Evolutionary conservation across 2,113 vertebrate species (phyloP).

Genomic region (Gila orcuttii): DNA sequence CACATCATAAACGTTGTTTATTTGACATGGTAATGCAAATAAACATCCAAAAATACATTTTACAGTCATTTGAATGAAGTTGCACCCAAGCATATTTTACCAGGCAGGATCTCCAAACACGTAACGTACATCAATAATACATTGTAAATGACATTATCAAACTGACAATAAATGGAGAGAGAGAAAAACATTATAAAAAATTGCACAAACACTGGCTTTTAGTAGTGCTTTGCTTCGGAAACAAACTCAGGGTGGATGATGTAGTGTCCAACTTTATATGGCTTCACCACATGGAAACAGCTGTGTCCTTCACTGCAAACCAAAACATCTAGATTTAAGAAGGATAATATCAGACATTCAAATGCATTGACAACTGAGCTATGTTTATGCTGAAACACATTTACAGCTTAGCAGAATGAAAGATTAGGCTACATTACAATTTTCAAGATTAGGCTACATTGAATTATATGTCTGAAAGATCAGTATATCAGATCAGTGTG

Average conservation of each 20-base stretch:
- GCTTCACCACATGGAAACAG: slow-evolving; percentile 78
- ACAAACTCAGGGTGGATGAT: slow-evolving; percentile 78
- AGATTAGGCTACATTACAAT: neutral
- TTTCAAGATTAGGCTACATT: neutral
- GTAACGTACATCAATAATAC: neutral
- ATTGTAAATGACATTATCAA: neutral
- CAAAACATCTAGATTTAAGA: slow-evolving; percentile 39
- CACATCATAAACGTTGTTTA: slow-evolving; percentile 17
- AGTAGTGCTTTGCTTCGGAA: slow-evolving; percentile 67
- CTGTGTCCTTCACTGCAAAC: slow-evolving; percentile 72
- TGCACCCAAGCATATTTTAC: neutral
- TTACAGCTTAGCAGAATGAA: neutral
- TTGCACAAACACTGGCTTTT: neutral
- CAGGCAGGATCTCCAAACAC: slow-evolving; percentile 4
- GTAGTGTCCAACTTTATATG: slow-evolving; percentile 72
- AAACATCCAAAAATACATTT: neutral
- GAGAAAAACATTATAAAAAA: neutral
- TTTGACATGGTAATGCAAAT: slow-evolving; percentile 13
- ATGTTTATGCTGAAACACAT: neutral
- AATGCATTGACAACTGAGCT: slow-evolving; percentile 1
- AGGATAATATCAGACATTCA: slow-evolving; percentile 26
- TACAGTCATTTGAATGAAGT: slow-evolving; percentile 11
- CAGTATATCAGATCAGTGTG: no score
- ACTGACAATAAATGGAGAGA: neutral
- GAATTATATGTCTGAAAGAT: neutral